A percentile compares a stretch with the other conserved stretches of the same genome.
Conservation (phyloP, 2,888 invertebrate genomes). For the Podabrus alpinus region DNA sequence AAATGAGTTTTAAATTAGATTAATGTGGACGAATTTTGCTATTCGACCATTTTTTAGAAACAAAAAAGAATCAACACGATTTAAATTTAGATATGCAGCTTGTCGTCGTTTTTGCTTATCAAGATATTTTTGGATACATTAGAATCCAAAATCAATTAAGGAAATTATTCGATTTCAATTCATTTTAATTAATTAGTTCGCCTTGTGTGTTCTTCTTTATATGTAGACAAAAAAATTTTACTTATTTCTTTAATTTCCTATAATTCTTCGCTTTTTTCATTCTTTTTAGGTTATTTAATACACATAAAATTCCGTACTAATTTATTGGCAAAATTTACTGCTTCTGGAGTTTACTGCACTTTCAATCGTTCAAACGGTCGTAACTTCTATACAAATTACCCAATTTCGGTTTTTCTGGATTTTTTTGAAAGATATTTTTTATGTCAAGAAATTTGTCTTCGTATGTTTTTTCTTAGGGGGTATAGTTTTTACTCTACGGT, state of each 20-base stretch:
- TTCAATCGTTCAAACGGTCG: no score
- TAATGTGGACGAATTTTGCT: neutral
- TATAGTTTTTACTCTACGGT: no score
- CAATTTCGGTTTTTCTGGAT: no score
- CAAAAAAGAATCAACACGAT: constrained; percentile 1
- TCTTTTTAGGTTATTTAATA: no score
- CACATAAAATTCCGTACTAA: no score
- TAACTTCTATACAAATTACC: no score
- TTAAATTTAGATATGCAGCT: neutral
- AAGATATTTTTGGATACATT: neutral
- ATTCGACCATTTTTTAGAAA: neutral
- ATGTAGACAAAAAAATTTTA: neutral
- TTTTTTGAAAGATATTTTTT: no score
- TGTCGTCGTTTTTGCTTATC: neutral
- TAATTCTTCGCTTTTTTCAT: neutral
- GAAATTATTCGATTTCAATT: neutral
- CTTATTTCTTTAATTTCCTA: neutral
- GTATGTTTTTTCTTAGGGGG: no score
- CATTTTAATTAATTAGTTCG: constrained; percentile 1
- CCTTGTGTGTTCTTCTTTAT: neutral
- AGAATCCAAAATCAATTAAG: constrained; percentile 1
- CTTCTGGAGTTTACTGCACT: no score
- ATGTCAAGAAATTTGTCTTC: no score
- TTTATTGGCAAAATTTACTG: no score
- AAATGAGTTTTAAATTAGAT: neutral